Percentiles rank a stretch among this genome's conserved stretches.
Evolutionary conservation across 1,140 invertebrate species (phyloP).

Genomic region (Globodera ellingtonae): DNA sequence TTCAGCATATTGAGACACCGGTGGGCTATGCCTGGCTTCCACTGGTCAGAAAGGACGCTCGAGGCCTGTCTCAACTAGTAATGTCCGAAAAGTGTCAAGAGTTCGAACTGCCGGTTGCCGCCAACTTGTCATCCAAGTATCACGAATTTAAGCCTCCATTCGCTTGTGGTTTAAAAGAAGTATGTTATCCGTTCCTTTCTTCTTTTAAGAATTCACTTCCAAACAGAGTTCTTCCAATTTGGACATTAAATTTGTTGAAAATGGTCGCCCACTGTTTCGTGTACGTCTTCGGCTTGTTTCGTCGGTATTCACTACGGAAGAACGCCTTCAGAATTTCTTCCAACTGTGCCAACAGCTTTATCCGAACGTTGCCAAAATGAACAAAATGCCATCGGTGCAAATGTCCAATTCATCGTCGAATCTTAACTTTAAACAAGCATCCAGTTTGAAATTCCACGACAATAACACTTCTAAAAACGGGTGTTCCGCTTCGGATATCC

Average conservation of each 20-base stretch:
- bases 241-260: slow-evolving; percentile 48
- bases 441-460: slow-evolving; percentile 10
- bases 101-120: slow-evolving; percentile 50
- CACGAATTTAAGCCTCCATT: slow-evolving; percentile 6
- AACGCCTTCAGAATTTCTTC: slow-evolving; percentile 56
- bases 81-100: slow-evolving; percentile 44
- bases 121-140: slow-evolving; percentile 40
- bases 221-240: not conserved
- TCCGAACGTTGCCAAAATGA: not conserved
- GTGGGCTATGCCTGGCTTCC: slow-evolving; percentile 54
- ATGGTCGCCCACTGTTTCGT: slow-evolving; percentile 38
- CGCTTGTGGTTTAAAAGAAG: slow-evolving; percentile 4
- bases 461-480: slow-evolving; percentile 8
- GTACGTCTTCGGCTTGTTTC: slow-evolving; percentile 48
- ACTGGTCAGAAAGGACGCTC: slow-evolving; percentile 15
- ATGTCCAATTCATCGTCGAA: not conserved
- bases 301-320: slow-evolving; percentile 45
- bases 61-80: slow-evolving; percentile 26
- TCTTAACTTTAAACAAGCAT: slow-evolving; percentile 4
- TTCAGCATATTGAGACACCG: slow-evolving; percentile 40
- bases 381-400: not conserved
- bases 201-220: slow-evolving; percentile 2
- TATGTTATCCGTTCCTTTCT: not conserved
- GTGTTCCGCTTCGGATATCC: slow-evolving; percentile 26
- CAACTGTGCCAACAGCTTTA: slow-evolving; percentile 52